Evolutionary conservation across 2,888 invertebrate species (phyloP).

Genomic region (Prenolepis imparis): DNA sequence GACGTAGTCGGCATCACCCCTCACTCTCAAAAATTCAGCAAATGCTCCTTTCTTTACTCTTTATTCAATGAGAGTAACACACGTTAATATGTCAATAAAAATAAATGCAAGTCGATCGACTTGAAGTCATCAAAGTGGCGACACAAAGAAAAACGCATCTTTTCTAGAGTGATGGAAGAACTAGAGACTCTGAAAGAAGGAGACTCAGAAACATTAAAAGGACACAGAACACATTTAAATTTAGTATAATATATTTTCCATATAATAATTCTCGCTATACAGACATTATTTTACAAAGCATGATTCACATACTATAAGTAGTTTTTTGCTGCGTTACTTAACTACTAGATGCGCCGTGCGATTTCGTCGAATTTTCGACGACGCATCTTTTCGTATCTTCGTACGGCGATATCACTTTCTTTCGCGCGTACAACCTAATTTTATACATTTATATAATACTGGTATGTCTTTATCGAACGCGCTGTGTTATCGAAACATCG

Average conservation of each 20-base stretch:
- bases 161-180: background rate
- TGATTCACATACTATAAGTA: slow-evolving; percentile 78
- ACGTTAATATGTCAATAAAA: background rate
- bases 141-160: background rate
- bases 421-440: slow-evolving; percentile 73
- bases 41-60: too few species aligned
- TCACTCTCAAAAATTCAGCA: too few species aligned
- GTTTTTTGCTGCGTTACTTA: slow-evolving; percentile 79
- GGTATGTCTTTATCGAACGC: slow-evolving; percentile 83
- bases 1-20: too few species aligned
- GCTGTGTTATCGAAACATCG: slow-evolving; percentile 71
- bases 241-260: slow-evolving; percentile 86
- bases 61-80: too few species aligned
- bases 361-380: slow-evolving; percentile 26
- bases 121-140: background rate
- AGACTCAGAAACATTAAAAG: slow-evolving; percentile 74
- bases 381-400: slow-evolving; percentile 11
- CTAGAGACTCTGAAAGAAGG: slow-evolving; percentile 1
- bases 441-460: slow-evolving; percentile 86
- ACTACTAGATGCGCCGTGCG: slow-evolving; percentile 68
- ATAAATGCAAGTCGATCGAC: background rate
- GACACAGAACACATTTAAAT: slow-evolving; percentile 79
- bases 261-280: slow-evolving; percentile 86
- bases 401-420: slow-evolving; percentile 26
- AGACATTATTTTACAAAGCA: slow-evolving; percentile 86